A percentile compares a stretch with the other conserved stretches of the same genome.
Evolutionary conservation across 2,113 vertebrate species (phyloP).

Genomic region (Syrrhaptes paradoxus): DNA sequence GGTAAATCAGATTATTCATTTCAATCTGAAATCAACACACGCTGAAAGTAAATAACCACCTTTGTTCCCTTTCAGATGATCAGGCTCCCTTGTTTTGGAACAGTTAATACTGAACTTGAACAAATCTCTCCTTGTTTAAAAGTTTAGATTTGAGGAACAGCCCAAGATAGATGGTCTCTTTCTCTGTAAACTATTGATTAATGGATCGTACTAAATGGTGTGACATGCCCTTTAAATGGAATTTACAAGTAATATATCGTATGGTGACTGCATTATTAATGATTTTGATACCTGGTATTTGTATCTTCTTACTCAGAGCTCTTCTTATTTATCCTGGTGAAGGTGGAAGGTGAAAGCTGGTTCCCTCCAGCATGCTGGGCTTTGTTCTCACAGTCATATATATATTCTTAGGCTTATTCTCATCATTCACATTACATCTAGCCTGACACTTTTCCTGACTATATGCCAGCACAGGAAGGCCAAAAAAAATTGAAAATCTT

Average conservation of each 20-base stretch:
- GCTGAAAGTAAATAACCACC: not conserved
- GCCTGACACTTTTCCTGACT: conserved; percentile 1
- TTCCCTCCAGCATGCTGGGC: not conserved
- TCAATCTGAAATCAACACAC: not conserved
- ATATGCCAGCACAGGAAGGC: not conserved
- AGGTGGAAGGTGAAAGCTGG: not conserved
- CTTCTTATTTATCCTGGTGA: conserved; percentile 41
- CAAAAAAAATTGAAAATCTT: not conserved
- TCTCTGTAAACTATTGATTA: conserved; percentile 48
- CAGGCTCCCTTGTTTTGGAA: not conserved
- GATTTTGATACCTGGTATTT: conserved; percentile 48
- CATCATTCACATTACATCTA: conserved; percentile 31
- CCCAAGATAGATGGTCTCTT: conserved; percentile 36
- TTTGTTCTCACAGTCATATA: not conserved
- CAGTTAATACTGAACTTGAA: conserved; percentile 15
- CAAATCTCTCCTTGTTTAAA: conserved; percentile 35
- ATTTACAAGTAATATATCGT: conserved; percentile 61
- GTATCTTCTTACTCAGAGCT: conserved; percentile 25
- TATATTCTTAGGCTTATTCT: not conserved
- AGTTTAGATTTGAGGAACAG: conserved; percentile 42
- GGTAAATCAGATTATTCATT: conserved; percentile 16
- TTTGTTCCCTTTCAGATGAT: not conserved
- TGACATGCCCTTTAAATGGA: conserved; percentile 59
- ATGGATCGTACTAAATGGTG: conserved; percentile 52
- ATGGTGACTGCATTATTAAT: conserved; percentile 47